Evolutionary conservation across 2,797 vertebrate species (phyloP), one percentile per base, ranked within the genome.

Genomic region (Phoebastria nigripes): DNA sequence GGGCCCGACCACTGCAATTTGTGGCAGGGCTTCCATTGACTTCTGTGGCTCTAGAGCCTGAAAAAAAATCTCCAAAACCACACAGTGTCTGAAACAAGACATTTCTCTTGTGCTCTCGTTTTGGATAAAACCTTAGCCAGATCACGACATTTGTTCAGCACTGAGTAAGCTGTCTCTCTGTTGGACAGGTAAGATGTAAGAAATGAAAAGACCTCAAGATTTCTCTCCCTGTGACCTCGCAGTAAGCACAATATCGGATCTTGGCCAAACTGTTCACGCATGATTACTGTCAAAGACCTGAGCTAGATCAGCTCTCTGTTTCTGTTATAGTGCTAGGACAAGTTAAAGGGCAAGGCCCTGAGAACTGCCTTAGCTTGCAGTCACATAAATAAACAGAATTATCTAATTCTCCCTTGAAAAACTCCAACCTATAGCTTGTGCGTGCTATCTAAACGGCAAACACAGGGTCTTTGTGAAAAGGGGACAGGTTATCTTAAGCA

Each of bases 291-390:
- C 96, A 89, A 92, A 85, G 59, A 82, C 52, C 71, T 61, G 78
- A 83, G 82, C 72, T 70, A 73, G 46, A 79, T 93, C 84, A 92
- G 82, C 89, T 88, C 61, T 96, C 92, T 90, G 89, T 86, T 88
- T 92, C 78, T 55, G 22, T 72, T 72, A 58, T 0, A 85, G 65
- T 55, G 58, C 76, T 55, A 92, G 79, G 69, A 87, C 47, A 93
- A 91, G 62, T 37, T 78, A 93, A 94, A 92, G 89, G 62, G 54
- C 76, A 94, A 92, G 54, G 46, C 47, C n/a, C 15, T 62, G 59
- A 93, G 86, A 80, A 86, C 31, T 83, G 33, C 56, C 49, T 93
- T 85, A 44, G 65, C 51, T 92, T 74, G 76, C 72, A 95, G 58
- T 52, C 76, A 87, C 61, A 63, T 31, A 72, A 72, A 80, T 7